These are phyloP conservation scores for Eurois occulta DNA, from an alignment of 2,888 invertebrate genomes.

Conservation along the genomic window DNA sequence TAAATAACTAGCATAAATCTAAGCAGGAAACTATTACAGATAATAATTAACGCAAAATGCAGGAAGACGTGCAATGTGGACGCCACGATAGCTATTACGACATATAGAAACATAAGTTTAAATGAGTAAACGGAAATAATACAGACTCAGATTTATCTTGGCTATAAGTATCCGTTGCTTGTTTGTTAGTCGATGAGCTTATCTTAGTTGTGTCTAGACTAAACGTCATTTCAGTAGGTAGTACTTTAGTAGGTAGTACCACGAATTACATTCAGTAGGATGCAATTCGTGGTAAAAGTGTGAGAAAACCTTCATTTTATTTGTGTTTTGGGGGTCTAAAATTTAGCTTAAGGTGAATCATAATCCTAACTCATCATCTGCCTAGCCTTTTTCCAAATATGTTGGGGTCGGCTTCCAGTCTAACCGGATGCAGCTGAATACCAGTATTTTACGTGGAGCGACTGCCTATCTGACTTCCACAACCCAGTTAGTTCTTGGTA, in stretches of 20 bases:
- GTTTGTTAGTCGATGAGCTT: conserved; percentile 16
- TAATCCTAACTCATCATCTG: too few relatives aligned
- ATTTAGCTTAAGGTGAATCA: too few relatives aligned
- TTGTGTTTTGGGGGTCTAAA: not conserved
- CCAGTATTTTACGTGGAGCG: too few relatives aligned
- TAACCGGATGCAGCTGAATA: too few relatives aligned
- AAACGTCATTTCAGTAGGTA: not conserved
- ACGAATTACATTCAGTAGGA: not conserved
- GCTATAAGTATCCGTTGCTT: conserved; percentile 36
- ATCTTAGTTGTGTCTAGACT: conserved; percentile 34
- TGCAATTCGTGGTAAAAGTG: not conserved
- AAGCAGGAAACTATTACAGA: conserved; percentile 48
- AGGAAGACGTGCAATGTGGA: conserved; percentile 50
- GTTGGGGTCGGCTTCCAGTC: too few relatives aligned
- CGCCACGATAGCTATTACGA: conserved; percentile 36
- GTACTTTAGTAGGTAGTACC: not conserved
- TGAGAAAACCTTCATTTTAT: not conserved
- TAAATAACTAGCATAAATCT: conserved; percentile 17
- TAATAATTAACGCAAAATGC: conserved; percentile 44
- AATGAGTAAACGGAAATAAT: conserved; percentile 56
- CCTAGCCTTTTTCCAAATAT: too few relatives aligned
- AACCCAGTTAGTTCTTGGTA: too few relatives aligned
- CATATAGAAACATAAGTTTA: conserved; percentile 35
- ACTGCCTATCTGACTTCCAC: too few relatives aligned
- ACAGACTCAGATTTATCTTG: conserved; percentile 53